These are phyloP conservation scores for Chauna torquata DNA, from an alignment of 2,113 vertebrate species.

Conservation along the genomic window DNA sequence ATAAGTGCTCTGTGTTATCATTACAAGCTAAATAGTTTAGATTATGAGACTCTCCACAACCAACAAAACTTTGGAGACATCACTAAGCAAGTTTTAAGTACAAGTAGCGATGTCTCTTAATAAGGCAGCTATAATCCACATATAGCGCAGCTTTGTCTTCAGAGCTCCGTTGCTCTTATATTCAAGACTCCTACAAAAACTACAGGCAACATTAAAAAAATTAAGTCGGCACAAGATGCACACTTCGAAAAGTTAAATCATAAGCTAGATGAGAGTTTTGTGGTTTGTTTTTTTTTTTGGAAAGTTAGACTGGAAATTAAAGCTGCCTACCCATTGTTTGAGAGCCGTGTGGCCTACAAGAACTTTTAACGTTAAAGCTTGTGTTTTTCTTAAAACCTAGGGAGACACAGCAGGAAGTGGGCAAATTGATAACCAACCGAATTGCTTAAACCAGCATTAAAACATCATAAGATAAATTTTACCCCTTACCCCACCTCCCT, in stretches of 20 bases:
- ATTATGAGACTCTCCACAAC: neutral
- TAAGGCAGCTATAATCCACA: neutral
- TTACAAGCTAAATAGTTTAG: fast-evolving
- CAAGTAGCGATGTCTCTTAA: fast-evolving
- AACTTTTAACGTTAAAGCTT: constrained; percentile 13
- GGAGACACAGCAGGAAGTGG: neutral
- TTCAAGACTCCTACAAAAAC: neutral
- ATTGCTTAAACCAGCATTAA: neutral
- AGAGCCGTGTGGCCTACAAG: constrained; percentile 20
- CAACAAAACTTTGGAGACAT: neutral
- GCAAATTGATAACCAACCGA: neutral
- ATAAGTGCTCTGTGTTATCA: fast-evolving
- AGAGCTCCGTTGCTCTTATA: neutral
- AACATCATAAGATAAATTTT: neutral
- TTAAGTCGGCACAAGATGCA: fast-evolving
- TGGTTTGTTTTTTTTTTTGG: neutral
- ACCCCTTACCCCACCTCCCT: neutral
- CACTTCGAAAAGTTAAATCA: neutral
- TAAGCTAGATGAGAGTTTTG: neutral
- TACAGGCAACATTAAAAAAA: neutral
- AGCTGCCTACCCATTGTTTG: constrained; percentile 32
- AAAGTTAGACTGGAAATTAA: neutral
- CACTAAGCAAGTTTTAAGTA: neutral
- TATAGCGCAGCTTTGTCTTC: neutral
- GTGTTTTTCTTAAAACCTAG: neutral